Base-by-base conservation (phyloP, 2,888 invertebrate genomes). In the Pheosia gnoma region DNA sequence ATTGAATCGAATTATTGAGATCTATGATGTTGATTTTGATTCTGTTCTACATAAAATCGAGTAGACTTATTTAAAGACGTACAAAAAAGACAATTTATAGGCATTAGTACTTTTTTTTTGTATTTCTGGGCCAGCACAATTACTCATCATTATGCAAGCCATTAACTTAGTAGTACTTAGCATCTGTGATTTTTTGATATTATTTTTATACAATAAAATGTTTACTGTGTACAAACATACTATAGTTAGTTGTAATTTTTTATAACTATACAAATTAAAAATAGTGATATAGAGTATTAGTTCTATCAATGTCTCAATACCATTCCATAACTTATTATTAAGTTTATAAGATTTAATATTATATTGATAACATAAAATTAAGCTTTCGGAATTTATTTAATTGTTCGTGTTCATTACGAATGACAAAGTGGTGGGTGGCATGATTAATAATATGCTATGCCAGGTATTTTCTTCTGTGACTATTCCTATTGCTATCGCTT, bases 141-240 rank as follows among this genome's bases (percentile, higher is more conserved):
- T 25, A 25, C 25, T 25, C 25, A 25, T 25, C 25, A 25, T 25
- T 1, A 25, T 25, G 25, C 25, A 25, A 25, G 11, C 7, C 5
- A 57, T 43, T 43, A 11, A 43, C 13, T 45, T 57, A 13, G 9
- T n/a, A 52, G 53, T 58, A 70, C 62, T 65, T 68, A 66, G 60
- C 69, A 79, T 68, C 80, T 81, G 81, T 81, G 81, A 81, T 81
- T 71, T 65, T 57, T 64, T 62, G 60, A 72, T 77, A 74, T 69
- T 72, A 62, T 66, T 71, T 66, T 66, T 61, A 25, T 25, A 5
- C 43, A 62, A 59, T 72, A 56, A 62, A 65, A 67, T 69, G 45
- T 60, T 55, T 67, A 71, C 65, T 62, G 61, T 63, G 43, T 69
- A 63, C 58, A 59, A 66, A 57, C 57, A 63, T 49, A 69, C 63